Percentiles rank a stretch among this genome's conserved stretches.
Evolutionary conservation across 2,888 invertebrate species (phyloP).

Genomic region (Noctua janthina): DNA sequence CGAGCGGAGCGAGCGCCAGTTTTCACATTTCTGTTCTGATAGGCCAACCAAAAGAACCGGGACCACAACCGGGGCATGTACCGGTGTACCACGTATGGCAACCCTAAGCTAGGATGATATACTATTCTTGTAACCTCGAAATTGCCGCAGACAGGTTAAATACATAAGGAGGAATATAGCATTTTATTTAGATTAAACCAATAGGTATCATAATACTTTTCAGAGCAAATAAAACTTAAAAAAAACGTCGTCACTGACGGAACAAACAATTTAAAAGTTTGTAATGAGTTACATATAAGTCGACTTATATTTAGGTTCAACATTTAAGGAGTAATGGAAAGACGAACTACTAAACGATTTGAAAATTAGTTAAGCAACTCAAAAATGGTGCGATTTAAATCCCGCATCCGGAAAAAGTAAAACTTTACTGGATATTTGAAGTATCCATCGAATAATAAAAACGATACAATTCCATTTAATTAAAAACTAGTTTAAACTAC

Average conservation of each 20-base stretch:
- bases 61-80: too few species aligned
- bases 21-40: too few species aligned
- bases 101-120: not conserved
- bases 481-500: conserved; percentile 27
- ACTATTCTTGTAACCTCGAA: not conserved
- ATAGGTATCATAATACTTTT: not conserved
- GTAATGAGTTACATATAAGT: not conserved
- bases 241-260: not conserved
- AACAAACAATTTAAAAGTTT: not conserved
- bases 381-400: not conserved
- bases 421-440: not conserved
- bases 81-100: too few species aligned
- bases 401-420: not conserved
- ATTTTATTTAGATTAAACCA: not conserved
- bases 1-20: too few species aligned
- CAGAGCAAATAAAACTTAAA: not conserved
- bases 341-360: not conserved
- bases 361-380: not conserved
- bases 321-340: not conserved
- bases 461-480: not conserved
- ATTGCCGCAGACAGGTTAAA: conserved; percentile 1
- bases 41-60: too few species aligned
- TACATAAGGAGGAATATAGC: not conserved
- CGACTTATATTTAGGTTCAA: not conserved
- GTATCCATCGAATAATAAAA: not conserved